Conservation (phyloP, 2,113 vertebrate genomes). For the Siniperca chuatsi region DNA sequence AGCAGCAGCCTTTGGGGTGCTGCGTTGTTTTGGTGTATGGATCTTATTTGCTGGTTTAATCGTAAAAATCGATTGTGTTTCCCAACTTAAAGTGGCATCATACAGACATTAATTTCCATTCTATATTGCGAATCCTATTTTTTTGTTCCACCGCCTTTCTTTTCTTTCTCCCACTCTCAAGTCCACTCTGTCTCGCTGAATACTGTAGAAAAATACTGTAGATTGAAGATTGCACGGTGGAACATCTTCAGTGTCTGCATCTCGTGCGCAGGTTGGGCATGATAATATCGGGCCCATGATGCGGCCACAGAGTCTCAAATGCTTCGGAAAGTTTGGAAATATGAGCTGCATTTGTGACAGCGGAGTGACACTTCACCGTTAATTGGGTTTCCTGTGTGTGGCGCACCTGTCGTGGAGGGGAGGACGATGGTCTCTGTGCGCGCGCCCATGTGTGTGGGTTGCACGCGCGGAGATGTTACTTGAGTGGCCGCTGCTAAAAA, state of each 20-base stretch:
- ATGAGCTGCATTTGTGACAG: not conserved
- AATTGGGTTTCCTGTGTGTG: constrained; percentile 16
- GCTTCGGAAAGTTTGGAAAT: constrained; percentile 52
- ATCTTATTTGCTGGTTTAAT: not conserved
- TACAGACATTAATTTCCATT: not conserved
- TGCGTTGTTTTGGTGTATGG: not conserved
- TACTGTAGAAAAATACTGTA: not conserved
- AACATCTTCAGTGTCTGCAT: constrained; percentile 11
- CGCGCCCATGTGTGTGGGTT: not conserved
- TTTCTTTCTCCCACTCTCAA: not conserved
- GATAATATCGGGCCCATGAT: not conserved
- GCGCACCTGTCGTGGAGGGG: constrained; percentile 22
- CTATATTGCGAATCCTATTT: not conserved
- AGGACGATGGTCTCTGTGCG: not conserved
- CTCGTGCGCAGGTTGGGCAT: not conserved
- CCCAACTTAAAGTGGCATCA: constrained; percentile 32
- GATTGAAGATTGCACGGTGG: not conserved
- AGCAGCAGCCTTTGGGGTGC: not conserved
- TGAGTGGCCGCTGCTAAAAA: not conserved
- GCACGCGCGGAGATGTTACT: not conserved
- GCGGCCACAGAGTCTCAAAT: not conserved
- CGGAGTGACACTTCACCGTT: constrained; percentile 14
- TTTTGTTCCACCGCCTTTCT: constrained; percentile 28
- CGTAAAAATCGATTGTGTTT: not conserved
- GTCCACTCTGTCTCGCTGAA: not conserved